Base-by-base conservation (phyloP, 2,797 vertebrate genomes). In the Menidia menidia region DNA sequence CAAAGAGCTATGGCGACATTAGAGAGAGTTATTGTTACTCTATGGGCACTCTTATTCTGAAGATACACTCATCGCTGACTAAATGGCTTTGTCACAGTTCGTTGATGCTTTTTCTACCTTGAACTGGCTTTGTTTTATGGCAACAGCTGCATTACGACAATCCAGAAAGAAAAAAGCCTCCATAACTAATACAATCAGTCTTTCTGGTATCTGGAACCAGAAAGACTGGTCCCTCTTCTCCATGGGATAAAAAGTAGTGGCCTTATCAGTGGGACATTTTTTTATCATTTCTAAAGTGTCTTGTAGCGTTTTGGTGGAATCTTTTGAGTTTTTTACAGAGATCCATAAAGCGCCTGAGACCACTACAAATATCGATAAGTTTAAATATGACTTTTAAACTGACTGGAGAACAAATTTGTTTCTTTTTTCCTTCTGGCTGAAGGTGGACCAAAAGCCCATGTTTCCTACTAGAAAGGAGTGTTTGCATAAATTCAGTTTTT, bases 1-100 rank as follows among this genome's bases (percentile, higher is more conserved):
- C 16, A 68, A 65, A 60, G 31, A 68, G 61, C 57, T 52, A 60
- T 53, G 68, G 42, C 70, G 65, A 71, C 54, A 75, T 64, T 43
- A 47, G 16, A 60, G 35, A 31, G 33, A 59, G 54, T 63, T 70
- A 64, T 68, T 56, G 68, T 75, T 59, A 67, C 50, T 77, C 51
- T 19, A 56, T 53, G 10, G 54, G 31, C 50, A 64, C 56, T 41
- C 66, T 65, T 15, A 71, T 71, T 53, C n/a, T 1, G 30, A 52
- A 59, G 12, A n/a, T 62, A 39, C 50, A 64, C 58, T 44, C 44
- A 55, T 44, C 5, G 54, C 6, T 15, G 59, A 59, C n/a, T 12
- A 56, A 42, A 47, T 5, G 1, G 31, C 13, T 57, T 65, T 25
- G 43, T 65, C 55, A 64, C 25, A 7, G 1, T 0, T 7, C 4